Evolutionary conservation across 2,888 invertebrate species (phyloP).

Genomic region (Heliothis peltigera): DNA sequence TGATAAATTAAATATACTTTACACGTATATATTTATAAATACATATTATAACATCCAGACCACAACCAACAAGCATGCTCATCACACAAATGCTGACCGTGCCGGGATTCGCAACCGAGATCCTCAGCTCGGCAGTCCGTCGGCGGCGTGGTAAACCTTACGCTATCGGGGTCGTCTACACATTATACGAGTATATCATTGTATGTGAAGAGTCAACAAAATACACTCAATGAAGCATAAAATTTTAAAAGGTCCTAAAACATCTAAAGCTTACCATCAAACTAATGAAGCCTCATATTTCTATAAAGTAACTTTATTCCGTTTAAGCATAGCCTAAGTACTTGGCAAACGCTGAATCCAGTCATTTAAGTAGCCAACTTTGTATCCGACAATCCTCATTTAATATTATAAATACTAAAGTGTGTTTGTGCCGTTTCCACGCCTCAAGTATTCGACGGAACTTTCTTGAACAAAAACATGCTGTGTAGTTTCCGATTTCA

Average conservation of each 20-base stretch:
- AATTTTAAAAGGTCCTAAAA: slow-evolving; percentile 23
- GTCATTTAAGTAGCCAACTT: slow-evolving; percentile 48
- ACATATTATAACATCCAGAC: too few species aligned
- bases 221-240: not conserved
- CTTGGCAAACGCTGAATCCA: slow-evolving; percentile 48
- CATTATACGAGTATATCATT: too few species aligned
- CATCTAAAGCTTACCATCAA: slow-evolving; percentile 33
- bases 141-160: too few species aligned
- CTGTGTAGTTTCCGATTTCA: not conserved
- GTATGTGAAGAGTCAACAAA: not conserved
- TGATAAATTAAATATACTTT: too few species aligned
- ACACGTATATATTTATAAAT: too few species aligned
- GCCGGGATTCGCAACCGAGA: too few species aligned
- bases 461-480: not conserved
- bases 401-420: slow-evolving; percentile 44
- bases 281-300: slow-evolving; percentile 53
- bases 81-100: too few species aligned
- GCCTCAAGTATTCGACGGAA: slow-evolving; percentile 28
- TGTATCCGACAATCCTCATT: slow-evolving; percentile 48
- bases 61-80: too few species aligned
- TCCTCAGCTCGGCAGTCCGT: too few species aligned
- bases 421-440: slow-evolving; percentile 32
- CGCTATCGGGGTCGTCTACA: too few species aligned
- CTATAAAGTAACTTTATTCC: slow-evolving; percentile 33
- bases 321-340: slow-evolving; percentile 43